Base-by-base conservation (phyloP, 2,797 vertebrate species). In the Enteromius fasciolatus region DNA sequence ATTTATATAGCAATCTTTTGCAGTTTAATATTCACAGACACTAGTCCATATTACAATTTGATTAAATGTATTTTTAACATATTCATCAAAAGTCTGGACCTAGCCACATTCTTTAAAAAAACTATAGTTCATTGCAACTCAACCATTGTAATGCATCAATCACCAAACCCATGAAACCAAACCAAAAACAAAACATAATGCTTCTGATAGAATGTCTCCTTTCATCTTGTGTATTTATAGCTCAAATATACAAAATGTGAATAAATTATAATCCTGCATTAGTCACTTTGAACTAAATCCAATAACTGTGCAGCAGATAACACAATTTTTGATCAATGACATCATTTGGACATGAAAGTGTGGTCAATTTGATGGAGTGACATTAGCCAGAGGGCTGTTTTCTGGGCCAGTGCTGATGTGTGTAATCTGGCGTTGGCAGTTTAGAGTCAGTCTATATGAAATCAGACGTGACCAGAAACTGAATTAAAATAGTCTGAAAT, bases 301-400 rank as follows among this genome's bases (percentile, higher is more conserved):
- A 74, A n/a, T 54, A 46, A 41, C 36, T 44, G 2, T 41, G 54
- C n/a, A 63, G 23, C 20, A 44, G 33, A 41, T 6, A 23, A 61
- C 54, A 57, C 4, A 31, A 61, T 64, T 77, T 76, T 48, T 77
- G 41, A 64, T 77, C 41, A 46, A 41, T 74, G 25, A 15, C 25
- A 20, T 77, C 17, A n/a, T 46, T 64, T 64, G 25, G 39, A 41
- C 39, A 63, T 76, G 17, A 63, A 76, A 46, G n/a, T 39, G 3
- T 76, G 23, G 23, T 14, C 75, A 46, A 20, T 63, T 41, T 46
- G 39, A 76, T 12, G 10, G 25, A 76, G 20, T 61, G 23, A 61
- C 74, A 59, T 59, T 59, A 59, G 74, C 74, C 33, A 76, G n/a
- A 41, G n/a, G 41, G 75, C 57, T 63, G 75, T 61, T 64, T 57